Conservation (phyloP, 2,797 vertebrate species). For the Podarcis siculus region DNA sequence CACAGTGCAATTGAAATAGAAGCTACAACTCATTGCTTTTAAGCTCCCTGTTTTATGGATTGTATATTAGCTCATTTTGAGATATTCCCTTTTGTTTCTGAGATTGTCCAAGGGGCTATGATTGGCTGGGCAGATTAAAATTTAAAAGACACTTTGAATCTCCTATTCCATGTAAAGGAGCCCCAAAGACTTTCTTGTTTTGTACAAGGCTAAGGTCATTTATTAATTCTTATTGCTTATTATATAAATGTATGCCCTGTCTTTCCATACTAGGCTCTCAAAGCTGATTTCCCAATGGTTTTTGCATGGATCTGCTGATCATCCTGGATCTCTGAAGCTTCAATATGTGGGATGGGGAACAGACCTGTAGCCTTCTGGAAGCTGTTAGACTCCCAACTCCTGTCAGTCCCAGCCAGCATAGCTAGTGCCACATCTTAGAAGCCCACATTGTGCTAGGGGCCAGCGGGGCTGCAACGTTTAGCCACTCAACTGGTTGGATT, state of each 20-base stretch:
- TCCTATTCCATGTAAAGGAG: not conserved
- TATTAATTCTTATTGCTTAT: not conserved
- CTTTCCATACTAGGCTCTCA: not conserved
- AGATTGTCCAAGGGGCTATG: not conserved
- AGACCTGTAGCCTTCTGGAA: too few relatives aligned
- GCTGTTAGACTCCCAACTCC: too few relatives aligned
- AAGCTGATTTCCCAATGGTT: not conserved
- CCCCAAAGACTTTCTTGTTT: not conserved
- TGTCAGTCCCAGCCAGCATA: too few relatives aligned
- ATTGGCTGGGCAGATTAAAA: not conserved
- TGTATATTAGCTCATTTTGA: not conserved
- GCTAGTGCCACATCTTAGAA: not conserved
- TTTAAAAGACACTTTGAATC: not conserved
- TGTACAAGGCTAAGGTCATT: not conserved
- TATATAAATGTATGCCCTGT: not conserved
- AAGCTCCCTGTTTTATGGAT: conserved; percentile 30
- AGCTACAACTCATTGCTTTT: not conserved
- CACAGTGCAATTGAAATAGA: not conserved
- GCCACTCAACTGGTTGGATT: too few relatives aligned
- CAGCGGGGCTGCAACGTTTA: not conserved
- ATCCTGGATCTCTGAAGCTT: not conserved
- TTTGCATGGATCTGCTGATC: too few relatives aligned
- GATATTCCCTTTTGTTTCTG: not conserved
- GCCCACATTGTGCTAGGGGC: not conserved
- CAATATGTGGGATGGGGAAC: too few relatives aligned